Evolutionary conservation across 2,888 invertebrate genomes (phyloP).

Genomic region (Erannis defoliaria): DNA sequence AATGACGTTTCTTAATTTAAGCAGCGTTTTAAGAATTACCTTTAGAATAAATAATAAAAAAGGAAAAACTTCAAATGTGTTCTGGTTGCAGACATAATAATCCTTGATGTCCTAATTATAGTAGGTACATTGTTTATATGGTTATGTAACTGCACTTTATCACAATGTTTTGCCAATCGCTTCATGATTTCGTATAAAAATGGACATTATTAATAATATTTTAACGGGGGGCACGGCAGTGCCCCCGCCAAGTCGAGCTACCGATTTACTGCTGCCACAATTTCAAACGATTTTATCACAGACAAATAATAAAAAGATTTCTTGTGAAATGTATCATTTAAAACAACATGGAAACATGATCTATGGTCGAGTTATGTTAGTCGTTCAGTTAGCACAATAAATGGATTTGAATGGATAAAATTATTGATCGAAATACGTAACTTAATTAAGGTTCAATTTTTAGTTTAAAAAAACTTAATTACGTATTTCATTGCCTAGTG

Average conservation of each 20-base stretch:
- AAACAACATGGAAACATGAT: not conserved
- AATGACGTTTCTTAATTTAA: no score
- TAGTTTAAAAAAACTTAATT: not conserved
- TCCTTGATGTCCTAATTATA: constrained; percentile 7
- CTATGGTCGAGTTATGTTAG: not conserved
- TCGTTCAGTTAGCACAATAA: constrained; percentile 1
- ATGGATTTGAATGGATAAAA: not conserved
- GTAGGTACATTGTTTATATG: constrained; percentile 48
- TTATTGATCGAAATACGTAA: not conserved
- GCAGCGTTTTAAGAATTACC: no score
- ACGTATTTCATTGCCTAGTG: constrained; percentile 21
- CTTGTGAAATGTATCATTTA: not conserved
- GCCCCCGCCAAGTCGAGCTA: no score
- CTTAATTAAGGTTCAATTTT: not conserved
- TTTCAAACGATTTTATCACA: constrained; percentile 27
- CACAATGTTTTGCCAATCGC: constrained; percentile 28
- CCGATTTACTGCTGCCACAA: constrained; percentile 4
- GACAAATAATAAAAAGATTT: constrained; percentile 20
- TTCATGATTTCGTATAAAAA: constrained; percentile 40
- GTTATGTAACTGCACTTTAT: constrained; percentile 82
- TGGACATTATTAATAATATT: constrained; percentile 30
- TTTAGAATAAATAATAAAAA: not conserved
- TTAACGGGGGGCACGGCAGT: no score
- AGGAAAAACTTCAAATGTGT: not conserved
- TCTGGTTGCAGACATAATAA: not conserved